phyloP scores from a whole-genome alignment of 2,113 vertebrate species.

The Thymallus thymallus region DNA sequence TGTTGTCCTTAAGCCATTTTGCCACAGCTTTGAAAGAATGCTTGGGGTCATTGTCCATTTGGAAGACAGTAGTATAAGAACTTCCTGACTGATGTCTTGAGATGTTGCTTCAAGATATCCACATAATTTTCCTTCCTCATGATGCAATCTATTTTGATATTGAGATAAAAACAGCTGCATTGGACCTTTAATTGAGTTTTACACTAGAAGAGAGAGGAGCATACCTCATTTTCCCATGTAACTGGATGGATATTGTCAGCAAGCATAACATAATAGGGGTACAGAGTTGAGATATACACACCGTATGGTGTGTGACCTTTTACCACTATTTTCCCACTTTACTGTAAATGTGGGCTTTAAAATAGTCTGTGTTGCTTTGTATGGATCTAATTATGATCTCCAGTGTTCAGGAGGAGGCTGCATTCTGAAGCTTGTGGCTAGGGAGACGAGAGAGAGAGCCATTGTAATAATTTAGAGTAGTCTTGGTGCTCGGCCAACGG shows the following conservation, averaged over 20 bases:
- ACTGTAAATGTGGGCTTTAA: background rate
- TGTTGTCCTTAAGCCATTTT: too few species aligned
- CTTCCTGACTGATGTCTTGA: too few species aligned
- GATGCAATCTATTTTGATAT: too few species aligned
- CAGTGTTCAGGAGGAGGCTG: slow-evolving; percentile 2
- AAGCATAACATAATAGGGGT: background rate
- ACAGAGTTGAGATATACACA: background rate
- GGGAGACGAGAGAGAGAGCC: background rate
- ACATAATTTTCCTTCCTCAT: too few species aligned
- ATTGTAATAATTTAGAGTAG: background rate
- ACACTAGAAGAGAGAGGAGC: slow-evolving; percentile 18
- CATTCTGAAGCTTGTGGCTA: slow-evolving; percentile 3
- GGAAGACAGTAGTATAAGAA: too few species aligned
- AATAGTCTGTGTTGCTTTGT: background rate
- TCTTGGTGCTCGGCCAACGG: background rate
- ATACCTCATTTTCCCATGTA: background rate
- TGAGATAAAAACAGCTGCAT: too few species aligned
- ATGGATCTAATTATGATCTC: slow-evolving; percentile 14
- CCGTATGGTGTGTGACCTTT: background rate
- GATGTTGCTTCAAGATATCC: too few species aligned
- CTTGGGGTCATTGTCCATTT: too few species aligned
- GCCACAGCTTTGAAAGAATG: too few species aligned
- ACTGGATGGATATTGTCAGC: background rate
- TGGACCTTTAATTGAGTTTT: slow-evolving; percentile 37
- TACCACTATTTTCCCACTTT: background rate